Conservation (phyloP, 1,140 invertebrate species). For the Trichonephila inaurata region DNA sequence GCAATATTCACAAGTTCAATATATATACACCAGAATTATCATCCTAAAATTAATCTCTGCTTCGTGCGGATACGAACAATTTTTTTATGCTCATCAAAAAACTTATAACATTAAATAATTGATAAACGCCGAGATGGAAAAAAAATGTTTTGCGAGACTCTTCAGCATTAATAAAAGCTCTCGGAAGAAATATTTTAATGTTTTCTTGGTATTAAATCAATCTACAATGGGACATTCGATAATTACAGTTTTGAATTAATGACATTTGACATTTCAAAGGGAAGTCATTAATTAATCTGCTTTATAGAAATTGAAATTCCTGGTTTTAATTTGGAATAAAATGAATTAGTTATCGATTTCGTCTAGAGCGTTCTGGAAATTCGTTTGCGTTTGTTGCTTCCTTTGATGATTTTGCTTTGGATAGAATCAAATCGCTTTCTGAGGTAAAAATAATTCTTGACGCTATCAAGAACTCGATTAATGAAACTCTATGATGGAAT, state of each 20-base stretch:
- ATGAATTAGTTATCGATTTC: conserved; percentile 38
- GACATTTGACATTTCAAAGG: conserved; percentile 40
- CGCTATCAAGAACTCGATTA: too few relatives aligned
- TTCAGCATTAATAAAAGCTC: background rate
- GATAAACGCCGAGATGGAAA: background rate
- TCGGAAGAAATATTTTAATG: background rate
- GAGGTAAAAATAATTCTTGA: too few relatives aligned
- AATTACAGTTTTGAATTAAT: conserved; percentile 22
- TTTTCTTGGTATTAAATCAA: background rate
- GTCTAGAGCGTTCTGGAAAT: background rate
- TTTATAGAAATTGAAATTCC: conserved; percentile 65
- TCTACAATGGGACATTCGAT: background rate
- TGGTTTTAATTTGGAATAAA: conserved; percentile 55
- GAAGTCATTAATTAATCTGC: conserved; percentile 53
- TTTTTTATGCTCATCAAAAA: conserved; percentile 1
- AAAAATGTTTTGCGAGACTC: background rate
- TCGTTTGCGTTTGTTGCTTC: background rate
- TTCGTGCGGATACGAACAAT: background rate
- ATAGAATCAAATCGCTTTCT: background rate
- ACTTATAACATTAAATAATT: background rate
- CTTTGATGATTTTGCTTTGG: conserved; percentile 14
- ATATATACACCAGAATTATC: background rate
- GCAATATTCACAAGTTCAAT: background rate
- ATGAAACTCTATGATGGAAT: too few relatives aligned
- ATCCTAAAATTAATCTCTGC: background rate